Evolutionary conservation across 1,140 invertebrate species (phyloP).

Genomic region (Calosoma granatense): DNA sequence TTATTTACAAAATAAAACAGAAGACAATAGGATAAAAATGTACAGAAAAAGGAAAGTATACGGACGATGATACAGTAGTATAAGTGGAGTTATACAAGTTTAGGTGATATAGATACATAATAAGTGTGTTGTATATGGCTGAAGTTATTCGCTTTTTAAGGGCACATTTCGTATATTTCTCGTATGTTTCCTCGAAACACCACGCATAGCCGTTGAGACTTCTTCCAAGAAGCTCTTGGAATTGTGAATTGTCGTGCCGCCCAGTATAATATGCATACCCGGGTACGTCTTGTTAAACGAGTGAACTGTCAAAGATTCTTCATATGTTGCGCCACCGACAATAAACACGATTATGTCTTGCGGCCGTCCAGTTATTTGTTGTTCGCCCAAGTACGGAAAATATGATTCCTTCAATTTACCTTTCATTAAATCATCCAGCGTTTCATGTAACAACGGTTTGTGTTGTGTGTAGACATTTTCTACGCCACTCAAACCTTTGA

Average conservation of each 20-base stretch:
- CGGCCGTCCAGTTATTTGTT: conserved; percentile 44
- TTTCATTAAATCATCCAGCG: conserved; percentile 80
- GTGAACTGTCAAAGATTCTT: conserved; percentile 84
- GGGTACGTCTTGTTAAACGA: conserved; percentile 65
- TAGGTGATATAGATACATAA: not conserved
- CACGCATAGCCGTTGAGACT: conserved; percentile 41
- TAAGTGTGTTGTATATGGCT: not conserved
- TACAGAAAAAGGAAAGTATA: not conserved
- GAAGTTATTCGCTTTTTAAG: not conserved
- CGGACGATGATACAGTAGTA: not conserved
- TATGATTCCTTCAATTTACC: conserved; percentile 71
- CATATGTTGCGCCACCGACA: conserved; percentile 93
- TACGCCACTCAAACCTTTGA: conserved; percentile 85
- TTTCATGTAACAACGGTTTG: conserved; percentile 73
- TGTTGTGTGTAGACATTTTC: conserved; percentile 98
- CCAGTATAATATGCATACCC: conserved; percentile 72
- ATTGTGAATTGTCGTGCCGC: conserved; percentile 88
- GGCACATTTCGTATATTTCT: conserved; percentile 1
- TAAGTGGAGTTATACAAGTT: not conserved
- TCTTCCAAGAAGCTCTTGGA: conserved; percentile 69
- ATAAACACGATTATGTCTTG: conserved; percentile 92
- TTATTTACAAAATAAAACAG: conserved; percentile 1
- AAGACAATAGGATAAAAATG: not conserved
- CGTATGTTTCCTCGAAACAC: not conserved
- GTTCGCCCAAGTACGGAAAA: conserved; percentile 71